A percentile compares a stretch with the other conserved stretches of the same genome.
phyloP scores from a whole-genome alignment of 53 echinoderm and acorn worm genomes.

The Echinometra lucunter region DNA sequence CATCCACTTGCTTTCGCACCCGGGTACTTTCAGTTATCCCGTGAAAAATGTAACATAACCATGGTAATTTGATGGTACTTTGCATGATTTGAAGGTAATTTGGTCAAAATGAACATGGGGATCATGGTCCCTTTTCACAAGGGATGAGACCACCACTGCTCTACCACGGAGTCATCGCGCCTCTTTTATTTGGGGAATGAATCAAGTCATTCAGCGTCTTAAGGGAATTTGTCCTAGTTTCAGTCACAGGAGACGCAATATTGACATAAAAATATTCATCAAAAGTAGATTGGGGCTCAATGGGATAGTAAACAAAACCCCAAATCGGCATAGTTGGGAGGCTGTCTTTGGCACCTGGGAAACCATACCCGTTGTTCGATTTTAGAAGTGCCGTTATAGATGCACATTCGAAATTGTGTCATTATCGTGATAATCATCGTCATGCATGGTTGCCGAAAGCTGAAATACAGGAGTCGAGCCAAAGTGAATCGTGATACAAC shows the following conservation, averaged over 20 bases:
- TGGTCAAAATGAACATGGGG: too few species aligned
- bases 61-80: too few species aligned
- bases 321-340: constrained; percentile 2
- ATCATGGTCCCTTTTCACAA: too few species aligned
- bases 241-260: neutral
- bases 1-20: too few species aligned
- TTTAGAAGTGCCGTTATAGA: neutral
- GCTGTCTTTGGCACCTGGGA: neutral
- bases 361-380: neutral
- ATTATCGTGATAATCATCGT: neutral
- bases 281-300: neutral
- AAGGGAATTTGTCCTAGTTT: neutral
- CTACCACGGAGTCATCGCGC: too few species aligned
- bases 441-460: neutral
- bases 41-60: too few species aligned
- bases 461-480: neutral
- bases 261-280: constrained; percentile 13
- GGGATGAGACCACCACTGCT: too few species aligned
- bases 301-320: neutral
- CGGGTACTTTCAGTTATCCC: too few species aligned
- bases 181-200: neutral
- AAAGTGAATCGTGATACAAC: neutral
- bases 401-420: neutral
- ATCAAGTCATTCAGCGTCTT: neutral
- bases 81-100: too few species aligned